Conservation (phyloP, 2,888 invertebrate genomes). For the Trachelus troglodyta region DNA sequence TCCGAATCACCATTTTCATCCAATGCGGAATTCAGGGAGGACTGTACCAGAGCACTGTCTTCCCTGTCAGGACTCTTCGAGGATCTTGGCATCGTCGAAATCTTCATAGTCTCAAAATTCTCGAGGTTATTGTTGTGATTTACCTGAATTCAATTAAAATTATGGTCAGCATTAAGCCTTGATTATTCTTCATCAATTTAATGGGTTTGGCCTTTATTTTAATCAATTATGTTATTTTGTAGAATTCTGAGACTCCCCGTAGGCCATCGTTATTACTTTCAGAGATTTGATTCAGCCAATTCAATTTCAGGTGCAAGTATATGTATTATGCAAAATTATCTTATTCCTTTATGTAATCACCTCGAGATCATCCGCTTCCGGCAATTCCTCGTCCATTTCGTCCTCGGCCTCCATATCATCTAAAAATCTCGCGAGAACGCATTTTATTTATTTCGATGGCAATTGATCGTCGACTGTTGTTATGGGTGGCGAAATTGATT, state of each 20-base stretch:
- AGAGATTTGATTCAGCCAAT: background rate
- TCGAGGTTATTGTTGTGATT: constrained; percentile 55
- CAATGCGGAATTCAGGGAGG: constrained; percentile 25
- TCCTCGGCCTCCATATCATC: constrained; percentile 64
- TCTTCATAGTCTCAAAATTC: constrained; percentile 57
- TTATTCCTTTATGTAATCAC: constrained; percentile 32
- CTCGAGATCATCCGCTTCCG: constrained; percentile 50
- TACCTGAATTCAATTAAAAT: constrained; percentile 36
- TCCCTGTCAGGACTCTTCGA: constrained; percentile 46
- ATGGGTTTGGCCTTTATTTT: background rate
- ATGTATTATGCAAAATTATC: background rate
- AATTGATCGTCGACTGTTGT: background rate
- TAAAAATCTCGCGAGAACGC: constrained; percentile 25
- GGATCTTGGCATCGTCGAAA: constrained; percentile 55
- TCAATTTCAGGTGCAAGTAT: background rate
- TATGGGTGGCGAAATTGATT: background rate
- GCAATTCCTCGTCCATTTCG: constrained; percentile 60
- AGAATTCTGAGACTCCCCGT: background rate
- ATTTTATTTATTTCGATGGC: constrained; percentile 21
- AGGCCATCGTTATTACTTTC: background rate
- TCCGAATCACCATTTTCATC: background rate
- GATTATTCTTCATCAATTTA: constrained; percentile 4
- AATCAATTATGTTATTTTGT: background rate
- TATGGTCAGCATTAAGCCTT: constrained; percentile 1
- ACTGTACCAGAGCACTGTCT: constrained; percentile 50